phyloP scores from a whole-genome alignment of 2,113 vertebrate genomes.

The Archilochus colubris region DNA sequence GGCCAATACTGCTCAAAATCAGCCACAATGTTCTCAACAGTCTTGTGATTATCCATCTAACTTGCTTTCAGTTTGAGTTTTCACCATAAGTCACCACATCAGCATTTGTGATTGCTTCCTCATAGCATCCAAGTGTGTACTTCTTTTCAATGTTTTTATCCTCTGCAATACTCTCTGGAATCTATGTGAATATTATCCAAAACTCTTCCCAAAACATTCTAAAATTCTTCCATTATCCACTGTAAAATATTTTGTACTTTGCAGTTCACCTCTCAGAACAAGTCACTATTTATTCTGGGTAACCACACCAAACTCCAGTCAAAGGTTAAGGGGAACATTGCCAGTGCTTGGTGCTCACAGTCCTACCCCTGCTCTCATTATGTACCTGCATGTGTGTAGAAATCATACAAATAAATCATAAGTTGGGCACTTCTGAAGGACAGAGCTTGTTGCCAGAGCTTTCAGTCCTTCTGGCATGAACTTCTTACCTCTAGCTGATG shows the following conservation, averaged over 20 bases:
- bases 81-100: not conserved
- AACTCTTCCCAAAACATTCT: not conserved
- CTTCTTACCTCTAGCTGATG: not conserved
- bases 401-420: not conserved
- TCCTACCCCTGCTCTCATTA: not conserved
- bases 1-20: not conserved
- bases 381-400: not conserved
- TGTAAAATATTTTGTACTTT: not conserved
- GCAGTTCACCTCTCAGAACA: not conserved
- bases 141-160: not conserved
- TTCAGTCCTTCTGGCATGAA: not conserved
- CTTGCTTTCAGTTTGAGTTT: not conserved
- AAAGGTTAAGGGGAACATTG: fast-evolving
- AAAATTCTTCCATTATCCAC: not conserved
- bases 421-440: not conserved
- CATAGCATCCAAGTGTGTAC: not conserved
- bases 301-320: not conserved
- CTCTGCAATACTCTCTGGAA: not conserved
- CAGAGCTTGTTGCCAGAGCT: not conserved
- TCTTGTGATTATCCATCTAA: not conserved
- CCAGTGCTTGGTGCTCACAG: not conserved
- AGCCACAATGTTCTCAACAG: not conserved
- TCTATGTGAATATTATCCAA: not conserved
- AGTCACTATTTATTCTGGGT: not conserved
- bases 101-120: not conserved